Evolutionary conservation across 23 tunicate species (phyloP).

Genomic region (Ascidia mentula): DNA sequence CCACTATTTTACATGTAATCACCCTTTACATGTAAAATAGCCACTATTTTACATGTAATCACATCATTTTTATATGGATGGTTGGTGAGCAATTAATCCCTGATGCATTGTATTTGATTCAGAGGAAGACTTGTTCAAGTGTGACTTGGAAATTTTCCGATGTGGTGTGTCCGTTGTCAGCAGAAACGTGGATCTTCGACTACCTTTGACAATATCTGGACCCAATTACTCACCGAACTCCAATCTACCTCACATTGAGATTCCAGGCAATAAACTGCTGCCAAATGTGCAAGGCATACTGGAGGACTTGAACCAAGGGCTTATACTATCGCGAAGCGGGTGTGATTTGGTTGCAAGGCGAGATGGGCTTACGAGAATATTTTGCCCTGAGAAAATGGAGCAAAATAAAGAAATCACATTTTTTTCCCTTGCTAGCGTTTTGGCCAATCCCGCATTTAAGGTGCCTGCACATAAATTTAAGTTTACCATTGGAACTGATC

Average conservation of each 20-base stretch:
- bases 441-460: neutral
- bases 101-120: no score
- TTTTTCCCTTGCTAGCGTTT: neutral
- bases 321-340: neutral
- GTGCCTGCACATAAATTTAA: neutral
- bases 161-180: neutral
- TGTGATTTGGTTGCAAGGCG: neutral
- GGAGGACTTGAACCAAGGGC: neutral
- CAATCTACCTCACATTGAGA: neutral
- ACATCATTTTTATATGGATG: no score
- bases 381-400: neutral
- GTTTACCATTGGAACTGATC: neutral
- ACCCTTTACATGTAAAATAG: no score
- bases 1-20: no score
- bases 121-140: neutral
- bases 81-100: no score
- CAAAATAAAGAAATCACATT: neutral
- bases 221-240: neutral
- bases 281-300: neutral
- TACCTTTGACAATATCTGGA: neutral
- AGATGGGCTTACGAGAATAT: neutral
- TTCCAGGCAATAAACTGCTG: neutral
- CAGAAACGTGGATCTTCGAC: neutral
- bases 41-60: no score
- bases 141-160: neutral